Base-by-base conservation (phyloP, 2,888 invertebrate genomes). In the Uloborus plumipes region DNA sequence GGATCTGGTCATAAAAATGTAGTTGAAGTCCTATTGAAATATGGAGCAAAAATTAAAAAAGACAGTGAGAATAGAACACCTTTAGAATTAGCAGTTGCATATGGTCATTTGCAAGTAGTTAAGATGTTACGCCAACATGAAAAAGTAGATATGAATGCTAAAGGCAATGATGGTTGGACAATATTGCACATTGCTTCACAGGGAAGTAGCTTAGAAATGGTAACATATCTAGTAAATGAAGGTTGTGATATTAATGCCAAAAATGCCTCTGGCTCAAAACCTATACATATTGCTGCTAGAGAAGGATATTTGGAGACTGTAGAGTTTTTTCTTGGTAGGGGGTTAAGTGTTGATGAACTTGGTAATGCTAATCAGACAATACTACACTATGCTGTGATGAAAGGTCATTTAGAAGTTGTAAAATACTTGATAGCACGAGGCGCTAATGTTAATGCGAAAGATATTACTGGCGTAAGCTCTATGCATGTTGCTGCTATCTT, bases 351-450 rank as follows among this genome's bases (percentile, higher is more conserved):
- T 49, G 26, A 80, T 51, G n/a, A 22, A 13, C 31, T 90, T 53
- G 96, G 96, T 88, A 89, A 92, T 69, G 94, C 94, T 69, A 92
- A 92, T 0, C 92, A 92, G 86, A 93, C 92, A 15, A 92, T 94
- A 0, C 92, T 94, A 85, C 92, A 94, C 88, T 94, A 94, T 88
- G 95, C 95, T 0, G 91, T 92, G 1, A 91, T 93, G 81, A 93
- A 94, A 86, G 91, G 92, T 59, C 92, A 93, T 86, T 92, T 92
- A 88, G 91, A 93, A 49, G 92, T 93, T 62, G 90, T 92, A 76
- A 90, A 91, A 84, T 89, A 91, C 87, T 89, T 92, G 16, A n/a
- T 65, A 16, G 18, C n/a, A 31, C 31, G 31, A n/a, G 47, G 31
- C 4, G 47, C 70, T 2, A 39, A 53, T 2, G 22, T 31, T 18